Base-by-base conservation (phyloP, 1,140 invertebrate species). In the Globodera ellingtonae region DNA sequence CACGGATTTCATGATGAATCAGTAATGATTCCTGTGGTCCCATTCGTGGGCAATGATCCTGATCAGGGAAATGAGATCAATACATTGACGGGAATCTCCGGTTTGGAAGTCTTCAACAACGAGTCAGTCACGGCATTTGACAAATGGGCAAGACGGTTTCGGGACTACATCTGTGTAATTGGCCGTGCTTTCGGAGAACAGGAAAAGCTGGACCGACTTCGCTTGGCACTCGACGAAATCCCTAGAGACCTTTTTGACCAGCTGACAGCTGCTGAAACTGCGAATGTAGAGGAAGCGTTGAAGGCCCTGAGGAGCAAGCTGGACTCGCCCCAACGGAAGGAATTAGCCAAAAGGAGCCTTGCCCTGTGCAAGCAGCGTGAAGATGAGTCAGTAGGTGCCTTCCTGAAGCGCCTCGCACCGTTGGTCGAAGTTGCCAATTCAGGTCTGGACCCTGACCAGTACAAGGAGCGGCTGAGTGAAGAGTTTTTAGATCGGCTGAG, bases 291-390 rank as follows among this genome's bases (percentile, higher is more conserved):
- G 6, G 15, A 15, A 6, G 70, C 70, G 13, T n/a, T 72, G 13
- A 6, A 18, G 50, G 70, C 70, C 15, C n/a, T 72, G 3, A 13
- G 70, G 15, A 18, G 46, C 10, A 72, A 72, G 9, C 35, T 72
- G 52, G 71, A 72, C 71, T 72, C 71, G 6, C 71, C 71, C 5
- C 71, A 72, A 9, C 21, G 71, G 5, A 18, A 24, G 6, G 71
- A 72, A 72, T 50, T 72, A 6, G 52, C 71, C 5, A 72, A 72
- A 72, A n/a, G 71, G 8, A 72, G n/a, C 8, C 21, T 72, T 8
- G 35, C 71, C 3, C 18, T 24, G 7, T 72, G 71, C 8, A 72
- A 72, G 21, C 71, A 72, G 35, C 21, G 71, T 0, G 71, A 72
- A 72, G 7, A 6, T 0, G 71, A 72, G 21, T n/a, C 71, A 3